Conservation (phyloP, 2,113 vertebrate species). For the Salvelinus alpinus region DNA sequence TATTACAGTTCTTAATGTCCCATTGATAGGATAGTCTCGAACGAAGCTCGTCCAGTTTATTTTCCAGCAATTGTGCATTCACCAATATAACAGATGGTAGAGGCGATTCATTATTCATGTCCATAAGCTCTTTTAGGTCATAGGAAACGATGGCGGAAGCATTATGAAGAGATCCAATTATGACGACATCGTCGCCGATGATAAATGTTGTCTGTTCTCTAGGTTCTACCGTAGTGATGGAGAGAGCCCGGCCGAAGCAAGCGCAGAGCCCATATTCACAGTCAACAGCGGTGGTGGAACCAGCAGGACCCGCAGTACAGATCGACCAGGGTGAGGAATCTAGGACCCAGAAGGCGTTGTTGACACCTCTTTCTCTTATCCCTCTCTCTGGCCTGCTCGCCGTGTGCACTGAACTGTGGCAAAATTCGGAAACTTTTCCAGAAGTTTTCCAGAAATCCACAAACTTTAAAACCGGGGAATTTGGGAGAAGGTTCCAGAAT, state of each 20-base stretch:
- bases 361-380: neutral
- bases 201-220: slow-evolving; percentile 12
- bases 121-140: too few species aligned
- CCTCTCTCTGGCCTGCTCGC: neutral
- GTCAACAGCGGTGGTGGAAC: slow-evolving; percentile 79
- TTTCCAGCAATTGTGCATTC: too few species aligned
- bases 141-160: too few species aligned
- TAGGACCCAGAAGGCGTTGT: neutral
- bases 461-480: neutral
- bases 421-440: neutral
- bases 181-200: slow-evolving; percentile 28
- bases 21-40: too few species aligned
- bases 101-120: too few species aligned
- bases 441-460: neutral
- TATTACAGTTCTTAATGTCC: too few species aligned
- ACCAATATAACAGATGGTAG: too few species aligned
- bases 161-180: slow-evolving; percentile 13
- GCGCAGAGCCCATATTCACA: slow-evolving; percentile 86
- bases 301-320: slow-evolving; percentile 80
- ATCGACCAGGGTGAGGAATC: slow-evolving; percentile 86
- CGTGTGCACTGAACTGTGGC: neutral
- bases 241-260: slow-evolving; percentile 89
- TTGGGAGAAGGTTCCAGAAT: neutral
- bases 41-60: too few species aligned
- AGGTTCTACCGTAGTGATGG: slow-evolving; percentile 92